Evolutionary conservation across 1,140 invertebrate species (phyloP), one percentile per base, ranked within the genome.

Genomic region (Kradibia gibbosae): DNA sequence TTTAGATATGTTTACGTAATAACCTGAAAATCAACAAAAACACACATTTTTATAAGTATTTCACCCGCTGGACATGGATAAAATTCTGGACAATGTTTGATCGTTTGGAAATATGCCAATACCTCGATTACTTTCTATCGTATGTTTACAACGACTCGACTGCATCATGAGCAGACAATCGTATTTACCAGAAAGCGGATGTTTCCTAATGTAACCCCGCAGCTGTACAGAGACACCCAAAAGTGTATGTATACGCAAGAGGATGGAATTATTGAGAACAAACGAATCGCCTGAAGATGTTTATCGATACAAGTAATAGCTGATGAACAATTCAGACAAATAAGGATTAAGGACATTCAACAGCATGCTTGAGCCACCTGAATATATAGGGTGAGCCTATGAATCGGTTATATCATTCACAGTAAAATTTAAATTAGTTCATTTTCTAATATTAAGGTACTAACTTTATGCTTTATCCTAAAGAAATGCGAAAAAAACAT

Each of bases 51-150:
- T 48, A 48, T 34, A 7, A 5, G 11, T 70, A 48, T 48, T 28
- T 42, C 39, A 28, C 8, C 4, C 34, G 62, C 20, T n/a, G n/a
- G n/a, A n/a, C n/a, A n/a, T n/a, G n/a, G 39, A 39, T 67, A 34
- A 67, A 31, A 67, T 67, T 20, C 4, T 48, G 8, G 25, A 1
- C 62, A 71, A 78, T 83, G 78, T 87, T 87, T 81, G 83, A 85
- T 83, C 84, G 77, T 67, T 81, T 88, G 87, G 87, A 87, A 81
- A 84, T 34, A 74, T 60, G 87, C 88, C 88, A 89, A 87, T 80
- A 84, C 74, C 85, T 88, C 86, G 85, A 88, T 88, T 88, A 86
- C 83, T 86, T 86, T 85, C 82, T 84, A 73, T 85, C 86, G 87
- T 85, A 87, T 88, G 85, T 86, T 85, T 82, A 80, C 73, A 39